Conservation (phyloP, 2,888 invertebrate genomes). For the Amphimallon solstitiale region DNA sequence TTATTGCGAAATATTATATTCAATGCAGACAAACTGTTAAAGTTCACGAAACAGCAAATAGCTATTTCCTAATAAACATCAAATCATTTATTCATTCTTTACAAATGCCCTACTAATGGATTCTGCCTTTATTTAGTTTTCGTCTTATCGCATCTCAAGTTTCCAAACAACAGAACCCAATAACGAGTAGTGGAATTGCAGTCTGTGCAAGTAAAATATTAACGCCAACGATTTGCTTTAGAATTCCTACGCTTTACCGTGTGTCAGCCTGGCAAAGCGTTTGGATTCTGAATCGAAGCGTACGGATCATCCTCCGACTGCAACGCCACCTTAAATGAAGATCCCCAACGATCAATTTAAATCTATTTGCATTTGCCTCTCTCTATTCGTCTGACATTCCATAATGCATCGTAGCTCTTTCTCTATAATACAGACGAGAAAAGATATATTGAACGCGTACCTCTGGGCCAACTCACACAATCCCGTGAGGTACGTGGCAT, state of each 20-base stretch:
- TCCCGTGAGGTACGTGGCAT: too few relatives aligned
- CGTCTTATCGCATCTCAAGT: neutral
- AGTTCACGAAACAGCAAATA: too few relatives aligned
- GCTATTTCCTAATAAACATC: too few relatives aligned
- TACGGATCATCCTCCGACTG: slow-evolving; percentile 24
- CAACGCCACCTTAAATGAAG: slow-evolving; percentile 2
- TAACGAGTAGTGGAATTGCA: slow-evolving; percentile 16
- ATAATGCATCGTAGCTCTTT: neutral
- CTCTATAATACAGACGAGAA: neutral
- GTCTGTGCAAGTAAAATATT: slow-evolving; percentile 21
- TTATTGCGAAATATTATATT: too few relatives aligned
- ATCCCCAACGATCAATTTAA: neutral
- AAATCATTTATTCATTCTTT: too few relatives aligned
- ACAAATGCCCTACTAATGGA: too few relatives aligned
- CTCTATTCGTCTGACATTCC: neutral
- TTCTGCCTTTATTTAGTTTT: neutral
- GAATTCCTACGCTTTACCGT: slow-evolving; percentile 98
- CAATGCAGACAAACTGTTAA: too few relatives aligned
- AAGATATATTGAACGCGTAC: neutral
- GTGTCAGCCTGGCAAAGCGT: slow-evolving; percentile 85
- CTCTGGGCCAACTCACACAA: neutral
- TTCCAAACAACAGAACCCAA: neutral
- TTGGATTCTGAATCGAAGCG: slow-evolving; percentile 92
- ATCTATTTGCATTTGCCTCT: neutral
- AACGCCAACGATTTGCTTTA: slow-evolving; percentile 69